Percentiles rank a stretch among this genome's conserved stretches.
Conservation (phyloP, 2,888 invertebrate genomes). For the Polymixis lichenea region DNA sequence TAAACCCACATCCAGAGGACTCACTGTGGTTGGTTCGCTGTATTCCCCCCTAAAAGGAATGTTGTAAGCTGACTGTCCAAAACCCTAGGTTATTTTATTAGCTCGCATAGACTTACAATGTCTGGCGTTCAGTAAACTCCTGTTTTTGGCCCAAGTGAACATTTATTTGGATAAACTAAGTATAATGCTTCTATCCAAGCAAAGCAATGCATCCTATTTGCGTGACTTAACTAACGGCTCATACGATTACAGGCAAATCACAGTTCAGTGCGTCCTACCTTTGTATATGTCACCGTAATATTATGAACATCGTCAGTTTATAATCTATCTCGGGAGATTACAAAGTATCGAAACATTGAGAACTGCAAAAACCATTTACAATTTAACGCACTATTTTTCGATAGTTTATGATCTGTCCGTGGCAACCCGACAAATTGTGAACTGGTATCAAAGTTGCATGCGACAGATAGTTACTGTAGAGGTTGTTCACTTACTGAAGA, state of each 20-base stretch:
- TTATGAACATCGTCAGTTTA: too few species aligned
- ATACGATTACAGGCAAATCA: neutral
- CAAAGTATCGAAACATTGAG: too few species aligned
- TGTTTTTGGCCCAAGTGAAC: neutral
- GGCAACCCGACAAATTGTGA: too few species aligned
- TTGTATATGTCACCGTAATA: too few species aligned
- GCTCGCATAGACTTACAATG: neutral
- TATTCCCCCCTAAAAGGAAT: neutral
- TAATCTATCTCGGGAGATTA: too few species aligned
- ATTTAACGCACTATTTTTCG: too few species aligned
- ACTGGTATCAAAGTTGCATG: too few species aligned
- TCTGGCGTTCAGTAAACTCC: neutral
- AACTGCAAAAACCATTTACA: too few species aligned
- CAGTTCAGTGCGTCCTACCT: neutral
- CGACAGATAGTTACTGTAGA: too few species aligned
- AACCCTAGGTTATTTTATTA: constrained; percentile 3
- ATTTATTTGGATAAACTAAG: constrained; percentile 1
- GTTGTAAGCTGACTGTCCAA: neutral
- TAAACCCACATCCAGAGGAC: neutral
- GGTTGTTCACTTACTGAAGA: too few species aligned
- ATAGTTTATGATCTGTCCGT: too few species aligned
- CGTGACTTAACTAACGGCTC: neutral
- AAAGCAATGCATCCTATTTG: neutral
- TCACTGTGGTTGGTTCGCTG: constrained; percentile 1
- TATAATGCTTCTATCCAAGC: neutral